Evolutionary conservation across 2,888 invertebrate species (phyloP).

Genomic region (Drosophila austrosaltans): DNA sequence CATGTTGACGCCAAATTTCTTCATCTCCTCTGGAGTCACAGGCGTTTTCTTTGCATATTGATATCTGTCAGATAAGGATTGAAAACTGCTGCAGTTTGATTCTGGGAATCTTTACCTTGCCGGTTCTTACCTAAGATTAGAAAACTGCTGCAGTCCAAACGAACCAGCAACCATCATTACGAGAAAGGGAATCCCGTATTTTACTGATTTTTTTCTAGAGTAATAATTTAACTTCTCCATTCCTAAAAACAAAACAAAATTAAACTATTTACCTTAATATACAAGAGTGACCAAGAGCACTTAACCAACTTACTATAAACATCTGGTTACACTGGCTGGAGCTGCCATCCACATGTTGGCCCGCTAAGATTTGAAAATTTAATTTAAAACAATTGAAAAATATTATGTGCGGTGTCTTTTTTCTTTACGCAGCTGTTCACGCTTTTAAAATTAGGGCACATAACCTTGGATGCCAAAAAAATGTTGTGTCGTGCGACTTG

Average conservation of each 20-base stretch:
- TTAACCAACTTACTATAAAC: neutral
- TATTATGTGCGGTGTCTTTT: neutral
- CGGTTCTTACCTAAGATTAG: slow-evolving; percentile 87
- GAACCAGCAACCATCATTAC: slow-evolving; percentile 90
- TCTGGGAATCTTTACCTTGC: neutral
- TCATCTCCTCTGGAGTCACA: slow-evolving; percentile 87
- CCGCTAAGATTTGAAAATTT: slow-evolving; percentile 23
- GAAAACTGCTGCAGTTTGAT: neutral
- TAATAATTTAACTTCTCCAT: slow-evolving; percentile 73
- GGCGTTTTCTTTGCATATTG: slow-evolving; percentile 86
- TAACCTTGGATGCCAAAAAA: slow-evolving; percentile 44
- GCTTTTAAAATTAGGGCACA: slow-evolving; percentile 37
- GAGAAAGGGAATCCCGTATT: slow-evolving; percentile 90
- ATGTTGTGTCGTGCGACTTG: slow-evolving; percentile 36
- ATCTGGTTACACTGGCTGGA: neutral
- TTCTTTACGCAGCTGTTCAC: slow-evolving; percentile 43
- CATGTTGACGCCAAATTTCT: slow-evolving; percentile 87
- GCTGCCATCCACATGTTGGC: neutral
- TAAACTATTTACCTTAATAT: neutral
- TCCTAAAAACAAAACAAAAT: neutral
- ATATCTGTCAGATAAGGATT: slow-evolving; percentile 82
- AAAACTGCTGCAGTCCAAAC: slow-evolving; percentile 90
- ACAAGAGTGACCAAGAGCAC: neutral
- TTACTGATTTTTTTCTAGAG: slow-evolving; percentile 82
- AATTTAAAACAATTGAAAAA: neutral